Conservation (phyloP, 2,797 vertebrate genomes). For the Chaenodraco wilsoni region DNA sequence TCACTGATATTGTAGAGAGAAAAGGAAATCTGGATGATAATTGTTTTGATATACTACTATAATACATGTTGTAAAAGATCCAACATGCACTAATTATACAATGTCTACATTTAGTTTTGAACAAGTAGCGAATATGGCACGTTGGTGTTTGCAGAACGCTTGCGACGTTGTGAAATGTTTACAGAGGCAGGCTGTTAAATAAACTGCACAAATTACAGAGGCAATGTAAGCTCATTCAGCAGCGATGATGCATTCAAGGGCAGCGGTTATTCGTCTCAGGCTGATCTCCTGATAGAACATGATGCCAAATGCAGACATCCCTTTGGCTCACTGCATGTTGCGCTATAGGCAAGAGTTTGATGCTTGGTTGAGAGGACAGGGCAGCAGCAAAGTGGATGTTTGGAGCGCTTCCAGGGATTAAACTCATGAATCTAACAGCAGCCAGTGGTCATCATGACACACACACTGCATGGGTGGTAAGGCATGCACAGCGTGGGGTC, state of each 20-base stretch:
- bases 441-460: conserved; percentile 73
- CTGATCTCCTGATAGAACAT: conserved; percentile 75
- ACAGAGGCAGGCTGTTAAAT: conserved; percentile 63
- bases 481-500: conserved; percentile 53
- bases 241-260: conserved; percentile 73
- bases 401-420: conserved; percentile 81
- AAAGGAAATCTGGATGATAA: neutral
- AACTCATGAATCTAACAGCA: conserved; percentile 76
- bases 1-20: neutral
- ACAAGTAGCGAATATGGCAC: conserved; percentile 7
- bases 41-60: neutral
- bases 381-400: conserved; percentile 78
- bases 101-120: conserved; percentile 2
- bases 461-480: conserved; percentile 71
- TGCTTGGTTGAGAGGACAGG: conserved; percentile 78
- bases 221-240: conserved; percentile 53
- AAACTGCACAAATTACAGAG: conserved; percentile 63
- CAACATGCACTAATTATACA: neutral
- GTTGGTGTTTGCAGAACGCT: neutral
- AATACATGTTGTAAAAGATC: neutral
- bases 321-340: conserved; percentile 66
- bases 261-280: conserved; percentile 71
- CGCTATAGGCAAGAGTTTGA: conserved; percentile 72
- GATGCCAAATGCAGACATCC: conserved; percentile 76
- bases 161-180: conserved; percentile 42